These are phyloP conservation scores for Lottia gigantea DNA, from an alignment of 2,888 invertebrate species.

Conservation along the genomic window DNA sequence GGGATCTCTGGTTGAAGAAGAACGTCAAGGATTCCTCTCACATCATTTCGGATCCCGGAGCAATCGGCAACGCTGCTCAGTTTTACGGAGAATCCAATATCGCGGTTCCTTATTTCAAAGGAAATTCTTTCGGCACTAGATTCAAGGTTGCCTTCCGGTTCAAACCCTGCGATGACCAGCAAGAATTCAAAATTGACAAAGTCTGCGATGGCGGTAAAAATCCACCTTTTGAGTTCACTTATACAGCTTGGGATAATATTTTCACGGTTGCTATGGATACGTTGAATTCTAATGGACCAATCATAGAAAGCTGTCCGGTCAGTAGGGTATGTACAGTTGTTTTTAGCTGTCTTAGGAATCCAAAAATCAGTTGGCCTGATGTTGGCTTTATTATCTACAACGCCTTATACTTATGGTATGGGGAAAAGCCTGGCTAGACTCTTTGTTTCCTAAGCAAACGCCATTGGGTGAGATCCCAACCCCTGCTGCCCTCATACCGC, in stretches of 20 bases:
- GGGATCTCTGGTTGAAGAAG: slow-evolving; percentile 33
- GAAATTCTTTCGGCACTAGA: slow-evolving; percentile 29
- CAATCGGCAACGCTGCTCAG: slow-evolving; percentile 10
- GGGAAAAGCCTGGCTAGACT: too few species aligned
- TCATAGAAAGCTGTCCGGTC: slow-evolving; percentile 16
- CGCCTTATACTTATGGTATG: too few species aligned
- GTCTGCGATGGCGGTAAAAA: background rate
- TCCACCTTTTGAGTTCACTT: slow-evolving; percentile 14
- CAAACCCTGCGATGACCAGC: slow-evolving; percentile 28
- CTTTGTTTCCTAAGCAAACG: too few species aligned
- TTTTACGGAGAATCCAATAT: slow-evolving; percentile 15
- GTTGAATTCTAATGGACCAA: slow-evolving; percentile 15
- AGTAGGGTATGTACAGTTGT: background rate
- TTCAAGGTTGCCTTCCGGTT: slow-evolving; percentile 34
- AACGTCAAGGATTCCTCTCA: slow-evolving; percentile 8
- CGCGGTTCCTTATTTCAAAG: slow-evolving; percentile 21
- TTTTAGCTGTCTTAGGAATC: too few species aligned
- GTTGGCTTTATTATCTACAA: too few species aligned
- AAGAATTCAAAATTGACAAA: slow-evolving; percentile 13
- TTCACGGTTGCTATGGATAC: slow-evolving; percentile 24
- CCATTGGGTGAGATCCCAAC: too few species aligned
- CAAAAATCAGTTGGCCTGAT: too few species aligned
- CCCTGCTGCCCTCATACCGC: too few species aligned
- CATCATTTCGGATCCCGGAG: slow-evolving; percentile 12
- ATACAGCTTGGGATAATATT: slow-evolving; percentile 24